Conservation (phyloP, 2,113 vertebrate genomes). For the Eulemur rufifrons region DNA sequence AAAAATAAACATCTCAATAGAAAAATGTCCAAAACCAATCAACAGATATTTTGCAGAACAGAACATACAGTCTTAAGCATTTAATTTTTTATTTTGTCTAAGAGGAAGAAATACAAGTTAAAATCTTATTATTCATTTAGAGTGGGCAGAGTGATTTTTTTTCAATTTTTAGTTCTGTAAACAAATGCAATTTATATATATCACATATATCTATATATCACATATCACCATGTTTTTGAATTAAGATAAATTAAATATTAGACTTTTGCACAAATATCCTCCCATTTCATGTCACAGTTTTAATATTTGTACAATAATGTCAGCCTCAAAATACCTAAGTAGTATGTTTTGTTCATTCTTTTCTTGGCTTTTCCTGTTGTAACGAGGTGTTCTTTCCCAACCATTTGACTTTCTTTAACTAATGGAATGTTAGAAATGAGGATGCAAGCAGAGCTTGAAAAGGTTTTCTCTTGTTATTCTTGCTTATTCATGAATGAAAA, state of each 20-base stretch:
- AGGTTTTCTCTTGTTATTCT: background rate
- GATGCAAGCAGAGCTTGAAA: background rate
- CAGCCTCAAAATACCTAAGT: background rate
- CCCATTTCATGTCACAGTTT: background rate
- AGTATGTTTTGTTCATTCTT: background rate
- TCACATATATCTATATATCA: background rate
- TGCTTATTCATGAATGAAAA: background rate
- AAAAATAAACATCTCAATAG: background rate
- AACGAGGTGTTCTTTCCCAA: background rate
- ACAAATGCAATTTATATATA: background rate
- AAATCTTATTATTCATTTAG: background rate
- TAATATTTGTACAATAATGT: background rate
- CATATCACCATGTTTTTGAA: background rate
- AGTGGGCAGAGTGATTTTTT: background rate
- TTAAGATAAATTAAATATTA: background rate
- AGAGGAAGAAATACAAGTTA: background rate
- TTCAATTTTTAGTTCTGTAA: background rate
- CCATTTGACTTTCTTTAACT: background rate
- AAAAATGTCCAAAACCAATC: background rate
- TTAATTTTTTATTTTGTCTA: background rate
- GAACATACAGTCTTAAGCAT: background rate
- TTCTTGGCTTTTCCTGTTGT: background rate
- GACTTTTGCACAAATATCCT: background rate
- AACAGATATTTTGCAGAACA: background rate
- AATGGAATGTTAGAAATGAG: background rate